Conservation (phyloP, 1,140 invertebrate species). For the Nixonia krombeini region DNA sequence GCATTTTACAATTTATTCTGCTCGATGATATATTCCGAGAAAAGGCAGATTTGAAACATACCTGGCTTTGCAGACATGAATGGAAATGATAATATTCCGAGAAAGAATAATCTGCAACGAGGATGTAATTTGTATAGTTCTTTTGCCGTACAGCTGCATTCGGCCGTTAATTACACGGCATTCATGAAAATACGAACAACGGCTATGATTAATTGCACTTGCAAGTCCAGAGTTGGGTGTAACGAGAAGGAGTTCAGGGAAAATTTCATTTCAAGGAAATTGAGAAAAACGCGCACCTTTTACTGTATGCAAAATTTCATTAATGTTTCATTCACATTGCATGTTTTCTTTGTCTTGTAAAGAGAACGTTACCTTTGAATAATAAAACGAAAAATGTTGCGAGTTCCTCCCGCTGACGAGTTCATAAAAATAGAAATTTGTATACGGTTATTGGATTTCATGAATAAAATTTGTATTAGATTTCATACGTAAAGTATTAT, state of each 20-base stretch:
- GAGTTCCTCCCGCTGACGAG: slow-evolving; percentile 29
- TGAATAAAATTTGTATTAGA: slow-evolving; percentile 43
- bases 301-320: slow-evolving; percentile 49
- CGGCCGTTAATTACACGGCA: too few relatives aligned
- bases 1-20: too few relatives aligned
- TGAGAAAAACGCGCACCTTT: slow-evolving; percentile 47
- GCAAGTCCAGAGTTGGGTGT: slow-evolving; percentile 34
- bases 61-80: too few relatives aligned
- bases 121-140: too few relatives aligned
- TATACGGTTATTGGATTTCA: slow-evolving; percentile 42
- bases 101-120: slow-evolving; percentile 8
- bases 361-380: slow-evolving; percentile 30
- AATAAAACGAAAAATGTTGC: slow-evolving; percentile 40
- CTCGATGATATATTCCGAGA: too few relatives aligned
- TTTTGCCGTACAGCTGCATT: too few relatives aligned
- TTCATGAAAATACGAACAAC: slow-evolving; percentile 38
- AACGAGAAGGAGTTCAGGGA: slow-evolving; percentile 39
- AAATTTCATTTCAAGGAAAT: slow-evolving; percentile 45
- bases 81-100: too few relatives aligned
- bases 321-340: slow-evolving; percentile 41
- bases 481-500: slow-evolving; percentile 41
- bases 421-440: slow-evolving; percentile 45
- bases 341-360: slow-evolving; percentile 28
- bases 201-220: slow-evolving; percentile 40
- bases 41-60: too few relatives aligned